phyloP scores from a whole-genome alignment of 2,888 invertebrate species.

The Eupithecia subumbrata region DNA sequence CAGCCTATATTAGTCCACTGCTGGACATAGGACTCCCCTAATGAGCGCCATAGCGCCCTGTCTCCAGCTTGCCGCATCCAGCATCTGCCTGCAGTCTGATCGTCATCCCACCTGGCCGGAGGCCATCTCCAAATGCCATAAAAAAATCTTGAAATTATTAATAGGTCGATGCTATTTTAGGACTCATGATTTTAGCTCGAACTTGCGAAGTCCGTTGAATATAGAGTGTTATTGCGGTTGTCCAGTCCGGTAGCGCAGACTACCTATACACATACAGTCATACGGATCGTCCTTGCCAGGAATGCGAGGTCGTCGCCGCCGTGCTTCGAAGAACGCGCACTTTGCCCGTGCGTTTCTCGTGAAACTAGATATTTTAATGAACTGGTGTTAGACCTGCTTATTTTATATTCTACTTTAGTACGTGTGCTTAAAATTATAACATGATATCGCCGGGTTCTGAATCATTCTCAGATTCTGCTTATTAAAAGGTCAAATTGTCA shows the following conservation, averaged over 20 bases:
- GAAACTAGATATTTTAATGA: constrained; percentile 69
- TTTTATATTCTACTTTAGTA: constrained; percentile 65
- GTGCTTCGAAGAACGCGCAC: constrained; percentile 69
- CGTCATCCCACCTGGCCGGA: no score
- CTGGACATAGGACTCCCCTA: no score
- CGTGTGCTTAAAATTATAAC: constrained; percentile 56
- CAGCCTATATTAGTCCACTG: no score
- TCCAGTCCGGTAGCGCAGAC: constrained; percentile 50
- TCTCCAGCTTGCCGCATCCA: no score
- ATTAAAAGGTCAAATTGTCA: constrained; percentile 6
- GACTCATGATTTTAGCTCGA: not conserved
- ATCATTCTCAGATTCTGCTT: not conserved
- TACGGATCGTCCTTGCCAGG: constrained; percentile 80
- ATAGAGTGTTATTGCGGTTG: constrained; percentile 26
- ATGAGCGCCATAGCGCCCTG: no score
- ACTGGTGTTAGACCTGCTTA: constrained; percentile 48
- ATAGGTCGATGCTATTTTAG: not conserved
- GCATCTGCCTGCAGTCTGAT: no score
- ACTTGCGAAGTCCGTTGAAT: constrained; percentile 1
- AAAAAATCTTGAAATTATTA: not conserved
- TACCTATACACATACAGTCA: constrained; percentile 56
- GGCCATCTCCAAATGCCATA: not conserved
- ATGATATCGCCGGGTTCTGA: constrained; percentile 49
- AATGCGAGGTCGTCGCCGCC: constrained; percentile 82
- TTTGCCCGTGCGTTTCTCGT: constrained; percentile 72